Base-by-base conservation (phyloP, 2,113 vertebrate species). In the Zosterops borbonicus region DNA sequence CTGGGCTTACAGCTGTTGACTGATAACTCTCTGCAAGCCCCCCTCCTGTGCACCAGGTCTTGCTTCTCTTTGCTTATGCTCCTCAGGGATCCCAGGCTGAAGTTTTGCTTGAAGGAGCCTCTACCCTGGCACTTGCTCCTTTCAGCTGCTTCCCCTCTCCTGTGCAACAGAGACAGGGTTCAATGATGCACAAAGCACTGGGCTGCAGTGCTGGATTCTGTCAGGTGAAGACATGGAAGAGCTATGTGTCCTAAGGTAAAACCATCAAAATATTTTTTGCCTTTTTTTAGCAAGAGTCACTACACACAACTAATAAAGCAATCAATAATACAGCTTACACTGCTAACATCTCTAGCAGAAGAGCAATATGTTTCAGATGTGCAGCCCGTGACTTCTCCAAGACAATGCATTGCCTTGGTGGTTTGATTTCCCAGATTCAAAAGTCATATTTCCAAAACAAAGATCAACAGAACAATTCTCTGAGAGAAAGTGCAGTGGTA, bases 1-100 rank as follows among this genome's bases (percentile, higher is more conserved):
- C 85, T 95, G 76, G 71, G 56, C 35, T 96, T 77, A 78, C 27
- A 92, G 59, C 88, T 94, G 92, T 41, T 96, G 85, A 95, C 83
- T 81, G 95, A 92, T 78, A 93, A 76, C 46, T 46, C 78, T 65
- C 63, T 60, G 76, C 85, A 90, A 88, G 63, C 28, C 35, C 35
- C 87, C 13, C 37, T 15, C 5, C 68, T 41, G 71, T 0, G 7
- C 39, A 67, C 60, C 44, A 52, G 53, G 22, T 37, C 92, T 83
- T 67, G 47, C 35, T 90, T 85, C n/a, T 39, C 55, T 92, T 90
- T 58, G 14, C 58, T 83, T 63, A 74, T 39, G 13, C 47, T 87
- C 67, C 31, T 49, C 2, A 1, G 33, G 42, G n/a, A 71, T 33
- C n/a, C 23, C 44, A 31, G 69, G 18, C 35, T 58, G 56, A 78